These are phyloP conservation scores for Hemiscyllium ocellatum DNA, from an alignment of 2,113 vertebrate species.

Conservation along the genomic window DNA sequence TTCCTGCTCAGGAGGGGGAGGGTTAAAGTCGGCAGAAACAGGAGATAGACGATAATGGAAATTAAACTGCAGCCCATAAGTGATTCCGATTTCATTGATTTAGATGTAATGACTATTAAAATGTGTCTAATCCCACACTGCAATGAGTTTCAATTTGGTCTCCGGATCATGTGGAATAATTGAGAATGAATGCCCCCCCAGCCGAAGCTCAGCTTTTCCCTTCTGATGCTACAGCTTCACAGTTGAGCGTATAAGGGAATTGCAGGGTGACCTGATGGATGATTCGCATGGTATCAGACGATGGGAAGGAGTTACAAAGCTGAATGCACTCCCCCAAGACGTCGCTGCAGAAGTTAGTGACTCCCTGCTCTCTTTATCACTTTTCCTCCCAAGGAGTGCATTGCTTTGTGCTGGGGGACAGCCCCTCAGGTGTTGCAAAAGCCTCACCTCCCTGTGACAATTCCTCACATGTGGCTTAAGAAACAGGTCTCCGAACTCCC, in stretches of 20 bases:
- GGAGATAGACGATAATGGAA: constrained; percentile 35
- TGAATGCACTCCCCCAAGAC: neutral
- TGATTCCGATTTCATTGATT: constrained; percentile 25
- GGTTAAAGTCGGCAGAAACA: neutral
- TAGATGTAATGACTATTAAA: constrained; percentile 36
- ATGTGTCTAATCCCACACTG: constrained; percentile 33
- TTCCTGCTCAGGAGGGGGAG: neutral
- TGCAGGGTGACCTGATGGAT: constrained; percentile 9
- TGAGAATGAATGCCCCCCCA: neutral
- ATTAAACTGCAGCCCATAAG: constrained; percentile 28
- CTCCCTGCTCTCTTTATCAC: neutral
- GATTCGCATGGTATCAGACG: neutral
- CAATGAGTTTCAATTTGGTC: constrained; percentile 37
- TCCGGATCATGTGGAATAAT: neutral
- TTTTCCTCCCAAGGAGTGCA: neutral
- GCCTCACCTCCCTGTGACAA: neutral
- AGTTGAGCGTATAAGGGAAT: neutral
- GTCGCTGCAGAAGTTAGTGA: neutral
- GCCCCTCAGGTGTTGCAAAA: too few relatives aligned
- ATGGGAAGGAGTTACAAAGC: neutral
- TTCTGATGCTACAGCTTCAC: neutral
- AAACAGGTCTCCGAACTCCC: neutral
- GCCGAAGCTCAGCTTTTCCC: neutral
- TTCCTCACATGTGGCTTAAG: neutral
- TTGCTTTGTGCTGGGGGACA: neutral